Percentiles rank a stretch among this genome's conserved stretches.
Evolutionary conservation across 2,888 invertebrate species (phyloP).

Genomic region (Choreutis nemorana): DNA sequence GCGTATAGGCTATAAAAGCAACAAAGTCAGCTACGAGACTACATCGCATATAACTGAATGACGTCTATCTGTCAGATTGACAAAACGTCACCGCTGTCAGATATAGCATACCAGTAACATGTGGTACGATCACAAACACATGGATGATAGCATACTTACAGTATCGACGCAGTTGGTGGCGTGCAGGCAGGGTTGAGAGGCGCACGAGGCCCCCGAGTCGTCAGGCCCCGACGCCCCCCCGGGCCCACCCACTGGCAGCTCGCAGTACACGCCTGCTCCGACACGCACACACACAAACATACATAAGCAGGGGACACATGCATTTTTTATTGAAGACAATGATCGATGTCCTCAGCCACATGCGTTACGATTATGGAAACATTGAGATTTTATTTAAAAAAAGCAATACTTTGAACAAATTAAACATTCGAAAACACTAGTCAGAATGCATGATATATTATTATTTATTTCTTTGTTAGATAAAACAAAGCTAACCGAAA

Average conservation of each 20-base stretch:
- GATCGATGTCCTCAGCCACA: not conserved
- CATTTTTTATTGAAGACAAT: not conserved
- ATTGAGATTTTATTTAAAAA: too few species aligned
- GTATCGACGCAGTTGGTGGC: slow-evolving; percentile 68
- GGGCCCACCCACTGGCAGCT: slow-evolving; percentile 35
- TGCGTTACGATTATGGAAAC: too few species aligned
- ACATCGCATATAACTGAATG: not conserved
- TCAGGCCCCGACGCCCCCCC: slow-evolving; percentile 21
- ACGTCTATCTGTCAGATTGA: too few species aligned
- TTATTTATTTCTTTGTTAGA: too few species aligned
- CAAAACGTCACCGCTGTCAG: too few species aligned
- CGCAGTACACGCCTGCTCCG: slow-evolving; percentile 56
- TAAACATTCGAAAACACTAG: too few species aligned
- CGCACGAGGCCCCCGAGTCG: slow-evolving; percentile 35
- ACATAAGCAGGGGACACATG: not conserved
- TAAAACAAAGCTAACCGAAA: too few species aligned
- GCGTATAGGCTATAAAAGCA: too few species aligned
- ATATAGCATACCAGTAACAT: too few species aligned
- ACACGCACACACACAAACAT: slow-evolving; percentile 19
- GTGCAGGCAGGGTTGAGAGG: slow-evolving; percentile 68
- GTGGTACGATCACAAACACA: too few species aligned
- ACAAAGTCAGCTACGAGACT: not conserved
- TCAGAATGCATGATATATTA: too few species aligned
- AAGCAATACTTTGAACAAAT: too few species aligned
- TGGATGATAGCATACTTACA: slow-evolving; percentile 69